Base-by-base conservation (phyloP, 2,113 vertebrate species). In the Monarcha castaneiventris region DNA sequence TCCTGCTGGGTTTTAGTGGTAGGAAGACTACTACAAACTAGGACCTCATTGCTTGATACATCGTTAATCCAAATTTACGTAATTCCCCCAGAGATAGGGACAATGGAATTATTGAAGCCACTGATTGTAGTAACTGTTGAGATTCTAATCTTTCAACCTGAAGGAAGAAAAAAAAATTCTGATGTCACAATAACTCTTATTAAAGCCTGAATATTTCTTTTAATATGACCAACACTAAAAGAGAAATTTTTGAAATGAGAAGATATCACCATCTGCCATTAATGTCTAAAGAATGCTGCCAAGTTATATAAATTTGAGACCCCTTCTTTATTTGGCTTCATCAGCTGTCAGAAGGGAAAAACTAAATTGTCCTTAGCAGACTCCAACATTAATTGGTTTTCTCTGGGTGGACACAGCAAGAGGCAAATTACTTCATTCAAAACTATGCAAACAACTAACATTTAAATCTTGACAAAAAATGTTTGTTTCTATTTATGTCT, bases 401-500 rank as follows among this genome's bases (percentile, higher is more conserved):
- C 5, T 74, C 13, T 22, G 9, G 7, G 16, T 35, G 13, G 12
- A 75, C 30, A 83, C 12, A 73, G 15, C 6, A 77, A 69, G 14
- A 52, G 13, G 6, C 16, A 32, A 88, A 58, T 48, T 39, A 5
- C 7, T 84, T 76, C 5, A 29, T 46, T 68, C 16, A 67, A 11
- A 39, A 37, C 16, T 46, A 13, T 25, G n/a, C 10, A 68, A 68
- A 68, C 13, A 52, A 44, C 6, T 66, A 32, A 49, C 5, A 54
- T 37, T n/a, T 37, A 11, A 79, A 55, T 86, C 29, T 64, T 41
- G 6, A 6, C 4, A 33, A 66, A n/a, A 33, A 30, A 15, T 35
- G 0, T 32, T 43, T 62, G 4, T 6, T 21, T 23, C 21, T 55
- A 4, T 33, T 51, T 2, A 5, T 9, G 20, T 41, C 49, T 52